phyloP scores from a whole-genome alignment of 1,140 invertebrate species.

The Maconellicoccus hirsutus region DNA sequence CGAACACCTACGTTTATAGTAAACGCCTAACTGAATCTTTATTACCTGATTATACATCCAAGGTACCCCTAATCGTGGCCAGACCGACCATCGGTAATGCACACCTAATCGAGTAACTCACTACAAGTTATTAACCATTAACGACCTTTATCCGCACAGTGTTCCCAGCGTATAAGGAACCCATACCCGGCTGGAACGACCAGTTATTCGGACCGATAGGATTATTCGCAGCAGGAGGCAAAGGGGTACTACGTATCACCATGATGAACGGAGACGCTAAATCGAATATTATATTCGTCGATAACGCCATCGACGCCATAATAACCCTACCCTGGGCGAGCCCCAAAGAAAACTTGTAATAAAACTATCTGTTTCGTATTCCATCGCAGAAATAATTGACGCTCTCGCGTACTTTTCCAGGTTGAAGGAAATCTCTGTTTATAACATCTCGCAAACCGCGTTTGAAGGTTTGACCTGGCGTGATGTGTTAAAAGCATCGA shows the following conservation, averaged over 20 bases:
- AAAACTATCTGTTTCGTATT: neutral
- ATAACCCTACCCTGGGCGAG: slow-evolving; percentile 27
- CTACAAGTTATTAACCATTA: too few relatives aligned
- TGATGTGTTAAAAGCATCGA: slow-evolving; percentile 59
- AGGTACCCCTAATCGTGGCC: slow-evolving; percentile 27
- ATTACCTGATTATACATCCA: slow-evolving; percentile 40
- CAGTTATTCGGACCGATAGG: slow-evolving; percentile 81
- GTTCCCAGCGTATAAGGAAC: slow-evolving; percentile 49
- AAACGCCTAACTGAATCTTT: slow-evolving; percentile 54
- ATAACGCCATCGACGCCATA: slow-evolving; percentile 61
- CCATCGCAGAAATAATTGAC: too few relatives aligned
- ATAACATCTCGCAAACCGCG: slow-evolving; percentile 57
- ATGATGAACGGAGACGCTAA: slow-evolving; percentile 56
- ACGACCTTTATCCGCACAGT: slow-evolving; percentile 40
- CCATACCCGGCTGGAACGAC: slow-evolving; percentile 78
- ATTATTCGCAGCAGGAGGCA: slow-evolving; percentile 57
- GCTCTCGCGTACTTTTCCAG: slow-evolving; percentile 39
- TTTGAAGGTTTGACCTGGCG: slow-evolving; percentile 62
- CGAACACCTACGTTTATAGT: slow-evolving; percentile 58
- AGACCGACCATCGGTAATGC: slow-evolving; percentile 10
- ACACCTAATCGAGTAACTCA: too few relatives aligned
- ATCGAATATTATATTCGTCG: slow-evolving; percentile 78
- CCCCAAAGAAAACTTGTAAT: neutral
- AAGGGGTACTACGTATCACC: slow-evolving; percentile 78
- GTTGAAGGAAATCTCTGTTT: slow-evolving; percentile 50